Evolutionary conservation across 2,113 vertebrate genomes (phyloP).

Genomic region (Atractosteus spatula): DNA sequence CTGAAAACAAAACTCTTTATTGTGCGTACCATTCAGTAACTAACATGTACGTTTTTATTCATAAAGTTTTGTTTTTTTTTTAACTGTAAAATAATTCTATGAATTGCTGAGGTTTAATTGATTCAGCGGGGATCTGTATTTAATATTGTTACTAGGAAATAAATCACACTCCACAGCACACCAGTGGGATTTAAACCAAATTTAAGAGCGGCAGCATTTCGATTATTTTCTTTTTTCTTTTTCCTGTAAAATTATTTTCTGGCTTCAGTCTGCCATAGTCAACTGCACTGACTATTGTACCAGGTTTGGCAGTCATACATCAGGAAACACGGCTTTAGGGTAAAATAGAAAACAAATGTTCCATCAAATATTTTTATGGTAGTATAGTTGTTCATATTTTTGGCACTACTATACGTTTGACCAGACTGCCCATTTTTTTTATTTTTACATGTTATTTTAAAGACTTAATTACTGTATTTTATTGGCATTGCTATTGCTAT

Average conservation of each 20-base stretch:
- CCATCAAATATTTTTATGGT: slow-evolving; percentile 42
- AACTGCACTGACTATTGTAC: slow-evolving; percentile 6
- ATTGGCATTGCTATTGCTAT: no score
- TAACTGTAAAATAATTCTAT: slow-evolving; percentile 31
- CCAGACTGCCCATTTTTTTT: no score
- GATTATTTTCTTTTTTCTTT: slow-evolving; percentile 11
- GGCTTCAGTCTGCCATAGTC: slow-evolving; percentile 6
- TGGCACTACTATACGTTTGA: slow-evolving; percentile 14
- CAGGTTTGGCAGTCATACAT: slow-evolving; percentile 1
- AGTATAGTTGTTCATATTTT: slow-evolving; percentile 31
- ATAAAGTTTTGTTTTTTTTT: slow-evolving; percentile 11
- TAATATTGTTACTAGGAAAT: slow-evolving; percentile 26
- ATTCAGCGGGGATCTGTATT: slow-evolving; percentile 29
- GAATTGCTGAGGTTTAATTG: slow-evolving; percentile 32
- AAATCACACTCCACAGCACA: slow-evolving; percentile 30
- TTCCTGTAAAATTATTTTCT: slow-evolving; percentile 1
- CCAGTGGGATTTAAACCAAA: slow-evolving; percentile 6
- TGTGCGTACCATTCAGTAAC: slow-evolving; percentile 21
- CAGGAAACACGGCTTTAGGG: slow-evolving; percentile 44
- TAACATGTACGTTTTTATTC: slow-evolving; percentile 31
- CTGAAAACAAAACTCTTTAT: slow-evolving; percentile 10
- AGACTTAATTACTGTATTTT: no score
- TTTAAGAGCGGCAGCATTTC: slow-evolving; percentile 15
- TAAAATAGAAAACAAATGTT: slow-evolving; percentile 50
- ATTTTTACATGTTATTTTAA: no score